Conservation (phyloP, 1,140 invertebrate genomes). For the Homalodisca vitripennis region DNA sequence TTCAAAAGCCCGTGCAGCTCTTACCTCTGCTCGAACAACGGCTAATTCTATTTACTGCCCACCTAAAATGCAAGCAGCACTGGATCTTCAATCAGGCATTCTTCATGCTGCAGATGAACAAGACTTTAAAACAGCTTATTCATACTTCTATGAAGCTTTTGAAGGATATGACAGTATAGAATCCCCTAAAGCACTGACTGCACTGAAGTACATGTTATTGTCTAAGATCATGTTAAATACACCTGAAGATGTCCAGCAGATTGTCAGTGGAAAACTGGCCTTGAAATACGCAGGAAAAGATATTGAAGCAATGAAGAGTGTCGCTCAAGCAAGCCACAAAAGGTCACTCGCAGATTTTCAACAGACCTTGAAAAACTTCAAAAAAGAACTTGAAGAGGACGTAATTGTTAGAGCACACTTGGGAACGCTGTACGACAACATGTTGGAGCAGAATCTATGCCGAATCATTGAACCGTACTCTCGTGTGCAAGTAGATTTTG, state of each 20-base stretch:
- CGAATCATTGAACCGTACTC: slow-evolving; percentile 99
- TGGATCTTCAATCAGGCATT: slow-evolving; percentile 98
- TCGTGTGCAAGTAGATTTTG: slow-evolving; percentile 81
- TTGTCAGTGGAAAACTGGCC: slow-evolving; percentile 95
- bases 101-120: slow-evolving; percentile 98
- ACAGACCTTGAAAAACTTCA: slow-evolving; percentile 79
- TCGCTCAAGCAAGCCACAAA: slow-evolving; percentile 94
- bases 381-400: slow-evolving; percentile 91
- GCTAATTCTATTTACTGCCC: slow-evolving; percentile 99
- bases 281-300: slow-evolving; percentile 94
- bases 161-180: slow-evolving; percentile 98
- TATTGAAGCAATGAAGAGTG: slow-evolving; percentile 96
- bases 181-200: slow-evolving; percentile 84
- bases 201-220: slow-evolving; percentile 98
- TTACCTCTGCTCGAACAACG: slow-evolving; percentile 97
- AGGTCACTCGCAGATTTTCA: slow-evolving; percentile 96
- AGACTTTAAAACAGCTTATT: slow-evolving; percentile 99
- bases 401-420: slow-evolving; percentile 95
- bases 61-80: slow-evolving; percentile 94
- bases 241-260: slow-evolving; percentile 94
- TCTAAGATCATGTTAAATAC: slow-evolving; percentile 97
- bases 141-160: slow-evolving; percentile 99
- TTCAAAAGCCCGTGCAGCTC: slow-evolving; percentile 93
- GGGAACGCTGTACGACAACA: slow-evolving; percentile 95
- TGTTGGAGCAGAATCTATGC: slow-evolving; percentile 99